phyloP scores from a whole-genome alignment of 2,888 invertebrate genomes.

The Eledone cirrhosa region DNA sequence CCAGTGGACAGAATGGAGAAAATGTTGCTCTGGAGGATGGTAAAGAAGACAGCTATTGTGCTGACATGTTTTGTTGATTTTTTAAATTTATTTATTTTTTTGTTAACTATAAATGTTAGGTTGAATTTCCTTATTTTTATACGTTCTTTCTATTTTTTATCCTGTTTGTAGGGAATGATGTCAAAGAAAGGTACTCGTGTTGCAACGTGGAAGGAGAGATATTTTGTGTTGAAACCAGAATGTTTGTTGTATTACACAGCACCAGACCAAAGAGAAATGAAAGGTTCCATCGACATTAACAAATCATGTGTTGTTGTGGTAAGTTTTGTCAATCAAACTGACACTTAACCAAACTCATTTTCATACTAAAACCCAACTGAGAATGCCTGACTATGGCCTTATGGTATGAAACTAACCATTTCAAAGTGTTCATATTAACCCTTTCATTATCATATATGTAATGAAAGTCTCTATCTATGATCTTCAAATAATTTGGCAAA shows the following conservation, averaged over 20 bases:
- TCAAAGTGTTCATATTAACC: not conserved
- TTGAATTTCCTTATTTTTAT: too few species aligned
- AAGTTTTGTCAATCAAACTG: not conserved
- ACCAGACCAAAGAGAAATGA: constrained; percentile 74
- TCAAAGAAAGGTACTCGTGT: constrained; percentile 80
- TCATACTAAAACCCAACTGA: not conserved
- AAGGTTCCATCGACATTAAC: constrained; percentile 76
- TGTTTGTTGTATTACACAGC: constrained; percentile 78
- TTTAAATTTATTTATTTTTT: too few species aligned
- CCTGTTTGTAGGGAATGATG: constrained; percentile 73
- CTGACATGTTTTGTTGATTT: too few species aligned
- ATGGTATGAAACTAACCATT: not conserved
- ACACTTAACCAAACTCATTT: not conserved
- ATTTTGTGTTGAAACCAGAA: constrained; percentile 82
- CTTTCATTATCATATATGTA: too few species aligned
- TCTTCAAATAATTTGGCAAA: too few species aligned
- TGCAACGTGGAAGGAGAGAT: constrained; percentile 81
- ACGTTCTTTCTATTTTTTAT: too few species aligned
- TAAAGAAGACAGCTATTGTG: too few species aligned
- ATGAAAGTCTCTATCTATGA: too few species aligned
- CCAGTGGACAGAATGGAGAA: too few species aligned
- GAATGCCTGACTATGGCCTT: not conserved
- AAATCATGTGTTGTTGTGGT: constrained; percentile 61
- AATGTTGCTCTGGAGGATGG: too few species aligned
- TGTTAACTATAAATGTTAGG: too few species aligned